Conservation (phyloP, 2,888 invertebrate species). For the Tridacna gigas region DNA sequence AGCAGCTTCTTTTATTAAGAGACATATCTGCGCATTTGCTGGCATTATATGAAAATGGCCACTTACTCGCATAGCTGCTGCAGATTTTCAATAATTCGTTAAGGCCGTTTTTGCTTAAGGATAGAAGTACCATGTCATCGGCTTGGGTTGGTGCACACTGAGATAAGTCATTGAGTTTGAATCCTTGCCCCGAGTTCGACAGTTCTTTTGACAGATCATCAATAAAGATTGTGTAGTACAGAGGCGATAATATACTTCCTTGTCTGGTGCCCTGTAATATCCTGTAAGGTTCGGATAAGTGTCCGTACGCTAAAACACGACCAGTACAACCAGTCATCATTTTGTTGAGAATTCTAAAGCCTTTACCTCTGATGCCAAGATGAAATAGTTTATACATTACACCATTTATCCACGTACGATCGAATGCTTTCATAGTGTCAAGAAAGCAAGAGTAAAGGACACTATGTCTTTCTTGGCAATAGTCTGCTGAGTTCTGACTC, state of each 20-base stretch:
- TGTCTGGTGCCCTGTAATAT: slow-evolving; percentile 24
- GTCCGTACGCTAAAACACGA: background rate
- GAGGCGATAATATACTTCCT: slow-evolving; percentile 19
- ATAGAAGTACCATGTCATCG: slow-evolving; percentile 24
- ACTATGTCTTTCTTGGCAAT: slow-evolving; percentile 4
- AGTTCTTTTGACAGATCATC: slow-evolving; percentile 16
- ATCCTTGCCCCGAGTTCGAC: background rate
- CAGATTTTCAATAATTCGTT: slow-evolving; percentile 9
- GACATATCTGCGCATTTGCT: slow-evolving; percentile 14
- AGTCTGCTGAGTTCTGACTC: slow-evolving; percentile 12
- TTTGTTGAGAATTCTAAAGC: background rate
- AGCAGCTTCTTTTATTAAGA: background rate
- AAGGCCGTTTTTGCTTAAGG: background rate
- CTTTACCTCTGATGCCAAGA: slow-evolving; percentile 7
- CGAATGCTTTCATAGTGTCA: slow-evolving; percentile 13
- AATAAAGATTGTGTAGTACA: slow-evolving; percentile 14
- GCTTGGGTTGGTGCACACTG: slow-evolving; percentile 22
- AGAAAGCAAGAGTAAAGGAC: background rate
- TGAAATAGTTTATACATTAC: slow-evolving; percentile 20
- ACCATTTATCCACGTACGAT: slow-evolving; percentile 27
- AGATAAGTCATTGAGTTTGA: background rate
- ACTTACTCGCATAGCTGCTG: background rate
- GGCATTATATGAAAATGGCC: slow-evolving; percentile 24
- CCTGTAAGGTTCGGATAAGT: slow-evolving; percentile 10
- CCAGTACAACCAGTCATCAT: background rate